Conservation (phyloP, 2,113 vertebrate species). For the Pipa parva region DNA sequence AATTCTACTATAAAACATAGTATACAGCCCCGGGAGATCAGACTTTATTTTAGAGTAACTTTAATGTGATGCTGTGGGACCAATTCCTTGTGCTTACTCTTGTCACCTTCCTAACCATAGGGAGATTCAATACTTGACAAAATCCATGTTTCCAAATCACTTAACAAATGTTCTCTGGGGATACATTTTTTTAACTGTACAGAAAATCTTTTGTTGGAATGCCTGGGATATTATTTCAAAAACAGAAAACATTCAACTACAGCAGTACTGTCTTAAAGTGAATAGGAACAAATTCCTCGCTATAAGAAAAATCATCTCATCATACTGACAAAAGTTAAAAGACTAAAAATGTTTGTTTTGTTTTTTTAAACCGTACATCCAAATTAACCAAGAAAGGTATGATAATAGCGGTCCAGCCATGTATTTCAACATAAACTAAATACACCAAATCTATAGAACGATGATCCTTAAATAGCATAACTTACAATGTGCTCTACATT, state of each 20-base stretch:
- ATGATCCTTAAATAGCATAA: too few relatives aligned
- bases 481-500: too few relatives aligned
- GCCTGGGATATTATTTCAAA: background rate
- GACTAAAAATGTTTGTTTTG: too few relatives aligned
- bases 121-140: conserved; percentile 35
- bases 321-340: too few relatives aligned
- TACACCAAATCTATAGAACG: too few relatives aligned
- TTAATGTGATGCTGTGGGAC: conserved; percentile 30
- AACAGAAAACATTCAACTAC: background rate
- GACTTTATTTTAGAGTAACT: conserved; percentile 26
- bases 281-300: background rate
- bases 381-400: too few relatives aligned
- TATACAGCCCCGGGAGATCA: conserved; percentile 13
- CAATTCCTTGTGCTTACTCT: conserved; percentile 37
- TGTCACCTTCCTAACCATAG: conserved; percentile 32
- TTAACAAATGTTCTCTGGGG: conserved; percentile 29
- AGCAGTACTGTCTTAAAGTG: background rate
- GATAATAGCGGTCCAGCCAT: too few relatives aligned
- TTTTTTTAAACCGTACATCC: too few relatives aligned
- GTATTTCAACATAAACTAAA: too few relatives aligned
- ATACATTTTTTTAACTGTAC: conserved; percentile 15
- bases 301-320: background rate
- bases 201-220: background rate
- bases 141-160: conserved; percentile 34
- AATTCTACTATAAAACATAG: conserved; percentile 25